phyloP scores from a whole-genome alignment of 2,113 vertebrate genomes.

The Dicerorhinus sumatrensis region DNA sequence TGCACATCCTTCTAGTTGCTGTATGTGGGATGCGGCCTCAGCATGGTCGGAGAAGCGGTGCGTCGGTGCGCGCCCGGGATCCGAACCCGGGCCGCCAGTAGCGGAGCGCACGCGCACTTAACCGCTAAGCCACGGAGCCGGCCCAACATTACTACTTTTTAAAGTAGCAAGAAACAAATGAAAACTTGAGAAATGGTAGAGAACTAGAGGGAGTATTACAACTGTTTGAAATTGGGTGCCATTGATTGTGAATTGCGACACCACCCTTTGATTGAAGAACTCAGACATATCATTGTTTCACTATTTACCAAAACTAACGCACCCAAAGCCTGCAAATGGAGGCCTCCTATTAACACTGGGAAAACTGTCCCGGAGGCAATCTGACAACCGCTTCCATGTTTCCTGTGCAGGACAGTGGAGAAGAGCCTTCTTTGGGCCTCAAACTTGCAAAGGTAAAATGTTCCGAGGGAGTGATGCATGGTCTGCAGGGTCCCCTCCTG shows the following conservation, averaged over 20 bases:
- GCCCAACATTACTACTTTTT: not conserved
- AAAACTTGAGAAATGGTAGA: not conserved
- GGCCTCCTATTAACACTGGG: not conserved
- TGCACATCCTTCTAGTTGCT: too few relatives aligned
- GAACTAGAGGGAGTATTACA: not conserved
- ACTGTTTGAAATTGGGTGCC: not conserved
- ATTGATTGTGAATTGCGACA: not conserved
- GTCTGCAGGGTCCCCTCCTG: too few relatives aligned
- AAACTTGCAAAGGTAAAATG: too few relatives aligned
- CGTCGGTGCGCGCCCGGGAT: too few relatives aligned
- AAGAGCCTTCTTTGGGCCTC: not conserved
- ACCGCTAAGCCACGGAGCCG: too few relatives aligned
- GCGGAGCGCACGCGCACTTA: too few relatives aligned
- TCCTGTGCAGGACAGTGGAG: fast-evolving
- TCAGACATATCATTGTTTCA: not conserved
- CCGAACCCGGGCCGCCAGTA: too few relatives aligned
- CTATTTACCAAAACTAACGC: not conserved
- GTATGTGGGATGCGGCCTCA: too few relatives aligned
- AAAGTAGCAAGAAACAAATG: too few relatives aligned
- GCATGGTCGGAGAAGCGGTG: too few relatives aligned
- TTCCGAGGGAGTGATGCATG: fast-evolving
- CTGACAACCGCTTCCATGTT: not conserved
- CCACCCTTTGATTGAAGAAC: not conserved
- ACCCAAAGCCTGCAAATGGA: not conserved
- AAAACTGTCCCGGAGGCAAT: fast-evolving